phyloP scores from a whole-genome alignment of 2,888 invertebrate genomes.

The Caradrina kadenii region DNA sequence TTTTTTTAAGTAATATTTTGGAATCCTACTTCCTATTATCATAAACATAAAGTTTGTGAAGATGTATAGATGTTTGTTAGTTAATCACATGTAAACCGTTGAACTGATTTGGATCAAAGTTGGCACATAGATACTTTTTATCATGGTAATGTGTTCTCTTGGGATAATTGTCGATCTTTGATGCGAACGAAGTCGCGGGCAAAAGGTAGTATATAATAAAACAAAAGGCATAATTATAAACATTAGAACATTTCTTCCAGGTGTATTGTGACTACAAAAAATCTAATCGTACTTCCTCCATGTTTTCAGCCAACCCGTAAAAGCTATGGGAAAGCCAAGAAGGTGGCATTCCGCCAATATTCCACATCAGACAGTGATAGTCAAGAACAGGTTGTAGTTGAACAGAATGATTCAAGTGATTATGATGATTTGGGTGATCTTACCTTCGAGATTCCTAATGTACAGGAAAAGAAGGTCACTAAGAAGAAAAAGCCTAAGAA shows the following conservation, averaged over 20 bases:
- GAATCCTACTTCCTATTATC: too few species aligned
- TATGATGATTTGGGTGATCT: constrained; percentile 81
- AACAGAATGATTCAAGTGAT: constrained; percentile 69
- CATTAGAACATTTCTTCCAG: not conserved
- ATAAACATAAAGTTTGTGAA: too few species aligned
- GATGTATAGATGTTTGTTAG: too few species aligned
- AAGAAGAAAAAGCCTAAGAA: constrained; percentile 78
- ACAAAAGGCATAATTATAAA: not conserved
- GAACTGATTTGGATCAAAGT: too few species aligned
- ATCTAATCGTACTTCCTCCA: not conserved
- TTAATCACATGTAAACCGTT: too few species aligned
- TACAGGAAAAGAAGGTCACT: constrained; percentile 73
- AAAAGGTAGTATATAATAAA: too few species aligned
- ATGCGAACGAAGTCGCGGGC: too few species aligned
- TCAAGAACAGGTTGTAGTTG: constrained; percentile 49
- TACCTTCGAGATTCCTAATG: constrained; percentile 78
- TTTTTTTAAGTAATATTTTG: not conserved
- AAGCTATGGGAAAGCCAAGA: constrained; percentile 85
- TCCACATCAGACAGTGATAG: constrained; percentile 73
- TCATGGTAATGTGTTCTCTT: too few species aligned
- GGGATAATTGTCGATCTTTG: too few species aligned
- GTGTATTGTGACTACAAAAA: not conserved
- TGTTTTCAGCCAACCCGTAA: constrained; percentile 80
- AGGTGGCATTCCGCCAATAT: constrained; percentile 77
- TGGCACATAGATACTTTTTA: too few species aligned